Evolutionary conservation across 2,888 invertebrate genomes (phyloP), one percentile per base, ranked within the genome.

Genomic region (Camptogramma bilineatum): DNA sequence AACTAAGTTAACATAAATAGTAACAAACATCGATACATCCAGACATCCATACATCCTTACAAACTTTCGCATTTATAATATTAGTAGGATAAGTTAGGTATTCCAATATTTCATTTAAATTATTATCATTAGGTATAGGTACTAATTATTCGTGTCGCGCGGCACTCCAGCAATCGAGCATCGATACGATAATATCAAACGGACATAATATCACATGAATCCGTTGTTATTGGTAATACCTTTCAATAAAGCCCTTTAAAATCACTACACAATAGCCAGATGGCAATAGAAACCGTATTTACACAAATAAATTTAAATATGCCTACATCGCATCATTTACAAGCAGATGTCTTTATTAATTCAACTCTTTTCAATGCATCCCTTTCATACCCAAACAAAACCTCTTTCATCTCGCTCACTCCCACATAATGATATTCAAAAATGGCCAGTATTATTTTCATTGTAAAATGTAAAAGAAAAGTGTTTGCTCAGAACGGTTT

Each of bases 401-500:
- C 64, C 52, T 83, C 74, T 75, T 70, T 73, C 69, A 58, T 84
- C 85, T 73, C 81, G 53, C 71, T 85, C 80, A 31, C 75, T 70
- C 78, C 52, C 73, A 68, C 76, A 81, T 82, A 83, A 86, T 83
- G 80, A 85, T 75, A 87, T 86, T 86, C 82, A 86, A 87, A 66
- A 88, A 90, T 88, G 86, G 85, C 86, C 85, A 88, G 87, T 86
- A 82, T 81, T 82, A 78, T 73, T 75, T 83, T 79, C 75, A 77
- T 83, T 83, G 79, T 82, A 81, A 80, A 78, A 79, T 77, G 72
- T 69, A 71, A 72, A 82, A 78, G 78, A 80, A 79, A 81, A 82
- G 75, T 86, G 84, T 85, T 83, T 86, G 81, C 69, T 65, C 67
- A 79, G 84, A 85, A 88, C 87, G 85, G 83, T 74, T 73, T 79